A percentile compares a stretch with the other conserved stretches of the same genome.
Evolutionary conservation across 2,888 invertebrate genomes (phyloP).

Genomic region (Cheilosia pagana): DNA sequence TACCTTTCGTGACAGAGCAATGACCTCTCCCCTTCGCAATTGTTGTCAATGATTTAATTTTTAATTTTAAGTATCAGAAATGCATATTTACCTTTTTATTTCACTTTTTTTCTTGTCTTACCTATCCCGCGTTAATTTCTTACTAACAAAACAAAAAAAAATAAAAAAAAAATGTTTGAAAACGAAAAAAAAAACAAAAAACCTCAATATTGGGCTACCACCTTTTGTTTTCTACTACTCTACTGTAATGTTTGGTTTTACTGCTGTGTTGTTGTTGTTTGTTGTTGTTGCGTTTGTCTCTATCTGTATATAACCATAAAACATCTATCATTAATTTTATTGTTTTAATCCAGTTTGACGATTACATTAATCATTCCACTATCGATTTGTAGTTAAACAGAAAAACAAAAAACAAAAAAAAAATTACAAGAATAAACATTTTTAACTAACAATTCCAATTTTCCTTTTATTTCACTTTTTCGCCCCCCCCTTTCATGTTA

Average conservation of each 20-base stretch:
- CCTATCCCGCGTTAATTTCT: slow-evolving; percentile 74
- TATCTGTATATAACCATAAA: slow-evolving; percentile 53
- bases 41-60: slow-evolving; percentile 54
- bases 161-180: slow-evolving; percentile 6
- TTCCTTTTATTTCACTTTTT: slow-evolving; percentile 52
- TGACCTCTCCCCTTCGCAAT: slow-evolving; percentile 19
- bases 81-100: slow-evolving; percentile 75
- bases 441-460: slow-evolving; percentile 64
- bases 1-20: slow-evolving; percentile 32
- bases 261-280: slow-evolving; percentile 56
- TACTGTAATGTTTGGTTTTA: slow-evolving; percentile 51
- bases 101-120: slow-evolving; percentile 75
- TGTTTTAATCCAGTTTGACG: slow-evolving; percentile 67
- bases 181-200: slow-evolving; percentile 35
- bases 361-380: slow-evolving; percentile 75
- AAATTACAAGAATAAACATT: slow-evolving; percentile 46
- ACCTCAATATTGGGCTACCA: slow-evolving; percentile 60
- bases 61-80: slow-evolving; percentile 70
- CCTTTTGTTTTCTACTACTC: slow-evolving; percentile 31
- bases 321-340: slow-evolving; percentile 22
- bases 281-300: slow-evolving; percentile 35
- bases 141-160: slow-evolving; percentile 64
- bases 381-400: slow-evolving; percentile 73
- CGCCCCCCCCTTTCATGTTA: slow-evolving; percentile 34
- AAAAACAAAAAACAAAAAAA: slow-evolving; percentile 55